A percentile compares a stretch with the other conserved stretches of the same genome.
These are phyloP conservation scores for Arnoldichthys spilopterus DNA, from an alignment of 2,797 vertebrate species.

Conservation along the genomic window DNA sequence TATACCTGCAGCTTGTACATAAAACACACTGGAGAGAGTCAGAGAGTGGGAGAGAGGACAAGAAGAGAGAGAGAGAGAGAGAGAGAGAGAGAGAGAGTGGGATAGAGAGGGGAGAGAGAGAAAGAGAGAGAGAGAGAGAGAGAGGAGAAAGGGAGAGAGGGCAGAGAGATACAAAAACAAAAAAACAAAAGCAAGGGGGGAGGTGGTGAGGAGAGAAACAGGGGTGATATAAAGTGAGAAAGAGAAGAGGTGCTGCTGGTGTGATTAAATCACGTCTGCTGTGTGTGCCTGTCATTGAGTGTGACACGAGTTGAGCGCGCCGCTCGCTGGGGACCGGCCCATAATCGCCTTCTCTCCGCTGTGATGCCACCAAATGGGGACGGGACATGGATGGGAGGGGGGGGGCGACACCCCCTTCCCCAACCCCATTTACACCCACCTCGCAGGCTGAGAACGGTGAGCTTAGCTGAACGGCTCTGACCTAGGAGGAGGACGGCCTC, in stretches of 20 bases:
- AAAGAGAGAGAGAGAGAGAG: slow-evolving; percentile 15
- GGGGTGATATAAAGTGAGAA: slow-evolving; percentile 42
- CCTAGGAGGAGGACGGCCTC: slow-evolving; percentile 64
- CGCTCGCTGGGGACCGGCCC: slow-evolving; percentile 54
- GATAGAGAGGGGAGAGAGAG: slow-evolving; percentile 7
- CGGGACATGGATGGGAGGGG: slow-evolving; percentile 16
- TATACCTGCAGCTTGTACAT: slow-evolving; percentile 54
- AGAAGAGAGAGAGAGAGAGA: slow-evolving; percentile 10
- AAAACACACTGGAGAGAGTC: slow-evolving; percentile 58
- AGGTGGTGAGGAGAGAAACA: slow-evolving; percentile 60
- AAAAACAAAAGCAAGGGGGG: slow-evolving; percentile 33
- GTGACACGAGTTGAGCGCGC: slow-evolving; percentile 54
- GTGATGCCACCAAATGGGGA: slow-evolving; percentile 57
- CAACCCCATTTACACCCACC: slow-evolving; percentile 32
- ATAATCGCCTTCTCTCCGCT: slow-evolving; percentile 54
- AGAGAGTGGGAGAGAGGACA: slow-evolving; percentile 23
- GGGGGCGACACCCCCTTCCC: slow-evolving; percentile 3
- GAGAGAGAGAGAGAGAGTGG: slow-evolving; percentile 36
- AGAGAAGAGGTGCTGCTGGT: slow-evolving; percentile 46
- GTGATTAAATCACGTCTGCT: slow-evolving; percentile 62
- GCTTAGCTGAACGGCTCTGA: slow-evolving; percentile 56
- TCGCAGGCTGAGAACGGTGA: slow-evolving; percentile 39
- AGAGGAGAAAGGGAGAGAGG: slow-evolving; percentile 37
- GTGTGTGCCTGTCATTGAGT: slow-evolving; percentile 59
- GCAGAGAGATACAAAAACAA: slow-evolving; percentile 13